Percentiles rank a stretch among this genome's conserved stretches.
These are phyloP conservation scores for Pelecanoides urinatrix DNA, from an alignment of 2,113 vertebrate genomes.

Conservation along the genomic window DNA sequence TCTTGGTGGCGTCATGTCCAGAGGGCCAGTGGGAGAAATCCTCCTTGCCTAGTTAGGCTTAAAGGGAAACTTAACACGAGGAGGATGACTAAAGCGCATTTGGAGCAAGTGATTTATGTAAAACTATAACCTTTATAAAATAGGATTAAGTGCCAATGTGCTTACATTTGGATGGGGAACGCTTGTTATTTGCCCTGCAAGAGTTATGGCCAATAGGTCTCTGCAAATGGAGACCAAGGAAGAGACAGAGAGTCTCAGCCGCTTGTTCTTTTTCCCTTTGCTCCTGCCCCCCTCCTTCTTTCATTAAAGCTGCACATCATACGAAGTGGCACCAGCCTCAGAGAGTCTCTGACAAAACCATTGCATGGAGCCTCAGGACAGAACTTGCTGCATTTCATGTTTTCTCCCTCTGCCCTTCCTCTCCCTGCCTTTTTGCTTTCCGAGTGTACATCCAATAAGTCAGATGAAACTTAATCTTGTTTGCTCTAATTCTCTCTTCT, in stretches of 20 bases:
- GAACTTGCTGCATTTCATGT: constrained; percentile 35
- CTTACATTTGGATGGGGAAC: constrained; percentile 60
- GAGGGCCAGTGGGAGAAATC: constrained; percentile 57
- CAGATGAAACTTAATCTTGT: constrained; percentile 58
- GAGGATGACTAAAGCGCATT: constrained; percentile 66
- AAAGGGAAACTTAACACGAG: constrained; percentile 59
- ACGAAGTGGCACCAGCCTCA: neutral
- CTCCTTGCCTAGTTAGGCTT: constrained; percentile 60
- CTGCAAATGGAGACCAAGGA: neutral
- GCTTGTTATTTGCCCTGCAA: constrained; percentile 63
- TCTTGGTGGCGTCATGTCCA: constrained; percentile 66
- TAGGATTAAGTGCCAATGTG: constrained; percentile 65
- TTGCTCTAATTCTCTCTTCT: constrained; percentile 17
- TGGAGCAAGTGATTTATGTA: constrained; percentile 60
- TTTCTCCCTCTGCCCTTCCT: constrained; percentile 20
- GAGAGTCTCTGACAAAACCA: constrained; percentile 34
- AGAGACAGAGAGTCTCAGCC: constrained; percentile 61
- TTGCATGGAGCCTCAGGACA: constrained; percentile 52
- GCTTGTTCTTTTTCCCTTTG: neutral
- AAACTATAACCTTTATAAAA: constrained; percentile 68
- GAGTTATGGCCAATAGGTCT: constrained; percentile 65
- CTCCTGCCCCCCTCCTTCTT: constrained; percentile 22
- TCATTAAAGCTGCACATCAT: constrained; percentile 72
- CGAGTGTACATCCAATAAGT: constrained; percentile 37
- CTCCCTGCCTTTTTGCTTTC: constrained; percentile 36